Percentiles rank a stretch among this genome's conserved stretches.
Conservation (phyloP, 2,113 vertebrate genomes). For the Orcinus orca region DNA sequence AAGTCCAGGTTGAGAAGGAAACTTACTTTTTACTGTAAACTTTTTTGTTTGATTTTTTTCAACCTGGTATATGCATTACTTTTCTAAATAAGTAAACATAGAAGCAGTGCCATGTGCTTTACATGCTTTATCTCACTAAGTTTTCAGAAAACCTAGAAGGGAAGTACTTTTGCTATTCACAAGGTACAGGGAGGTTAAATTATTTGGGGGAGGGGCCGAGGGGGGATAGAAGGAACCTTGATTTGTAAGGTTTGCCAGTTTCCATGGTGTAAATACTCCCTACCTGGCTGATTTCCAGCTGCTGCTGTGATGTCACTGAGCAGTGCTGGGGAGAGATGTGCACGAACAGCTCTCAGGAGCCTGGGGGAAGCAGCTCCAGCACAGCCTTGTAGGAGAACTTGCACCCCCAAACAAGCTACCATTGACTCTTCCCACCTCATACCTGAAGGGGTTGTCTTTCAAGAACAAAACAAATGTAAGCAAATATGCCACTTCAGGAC, state of each 20-base stretch:
- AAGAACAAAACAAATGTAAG: background rate
- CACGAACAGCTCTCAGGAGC: rapidly evolving
- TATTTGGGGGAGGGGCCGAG: background rate
- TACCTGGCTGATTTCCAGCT: background rate
- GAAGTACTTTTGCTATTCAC: background rate
- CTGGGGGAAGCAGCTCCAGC: background rate
- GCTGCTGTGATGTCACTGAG: background rate
- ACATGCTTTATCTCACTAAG: background rate
- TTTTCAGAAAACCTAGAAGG: background rate
- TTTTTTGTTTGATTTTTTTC: background rate
- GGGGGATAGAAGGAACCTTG: background rate
- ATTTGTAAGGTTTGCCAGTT: background rate
- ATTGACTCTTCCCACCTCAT: background rate
- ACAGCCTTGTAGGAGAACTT: background rate
- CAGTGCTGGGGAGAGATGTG: background rate
- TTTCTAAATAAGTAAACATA: constrained; percentile 22
- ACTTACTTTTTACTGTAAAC: background rate
- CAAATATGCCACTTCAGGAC: background rate
- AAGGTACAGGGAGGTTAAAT: background rate
- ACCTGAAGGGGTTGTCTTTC: background rate
- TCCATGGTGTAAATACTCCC: background rate
- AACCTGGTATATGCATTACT: background rate
- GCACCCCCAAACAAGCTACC: background rate
- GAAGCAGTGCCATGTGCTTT: background rate
- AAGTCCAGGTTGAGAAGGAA: background rate